Evolutionary conservation across 2,113 vertebrate genomes (phyloP), one percentile per base, ranked within the genome.

Genomic region (Eolophus roseicapilla): DNA sequence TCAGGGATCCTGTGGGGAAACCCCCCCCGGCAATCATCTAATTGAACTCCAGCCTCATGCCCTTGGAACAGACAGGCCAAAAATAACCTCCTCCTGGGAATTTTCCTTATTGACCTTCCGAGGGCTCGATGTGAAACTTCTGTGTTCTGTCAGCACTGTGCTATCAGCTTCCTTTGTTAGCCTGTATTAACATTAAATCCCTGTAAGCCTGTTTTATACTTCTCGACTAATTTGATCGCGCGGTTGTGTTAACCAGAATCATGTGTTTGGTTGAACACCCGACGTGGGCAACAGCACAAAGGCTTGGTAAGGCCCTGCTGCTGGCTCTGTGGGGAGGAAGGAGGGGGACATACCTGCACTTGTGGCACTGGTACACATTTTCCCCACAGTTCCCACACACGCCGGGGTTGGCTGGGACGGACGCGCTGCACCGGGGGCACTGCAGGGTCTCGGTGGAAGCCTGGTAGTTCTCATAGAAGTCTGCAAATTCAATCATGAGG

Each of bases 391-490:
- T 99, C 46, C 99, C 99, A 41, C 99, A 99, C 86, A 99, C 99
- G 0, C 99, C 99, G 0, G 99, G 99, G 97, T 99, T 99, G 95
- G 99, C 99, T 0, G 99, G 99, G 49, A 99, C 99, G 0, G 99
- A 99, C 7, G 99, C 99, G 6, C 99, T 99, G 76, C 99, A 99
- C 24, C 99, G 99, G 0, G 99, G 99, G 96, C 99, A 99, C 97
- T 99, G 99, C 88, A 99, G 97, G 11, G 99, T 99, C 97, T 99
- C 99, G 0, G 99, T 99, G 92, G 99, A 99, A 2, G 99, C 99
- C 96, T 99, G 99, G 97, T 99, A 99, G 96, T 99, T 99, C 98
- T 99, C 99, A 27, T 99, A 99, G 95, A 99, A 99, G 92, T 99
- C 99, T 0, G 99, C 99, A 79, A 99, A 99, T 96, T 99, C 99